A percentile compares a stretch with the other conserved stretches of the same genome.
Conservation (phyloP, 1,140 invertebrate genomes). For the Chironomus striatipennis region DNA sequence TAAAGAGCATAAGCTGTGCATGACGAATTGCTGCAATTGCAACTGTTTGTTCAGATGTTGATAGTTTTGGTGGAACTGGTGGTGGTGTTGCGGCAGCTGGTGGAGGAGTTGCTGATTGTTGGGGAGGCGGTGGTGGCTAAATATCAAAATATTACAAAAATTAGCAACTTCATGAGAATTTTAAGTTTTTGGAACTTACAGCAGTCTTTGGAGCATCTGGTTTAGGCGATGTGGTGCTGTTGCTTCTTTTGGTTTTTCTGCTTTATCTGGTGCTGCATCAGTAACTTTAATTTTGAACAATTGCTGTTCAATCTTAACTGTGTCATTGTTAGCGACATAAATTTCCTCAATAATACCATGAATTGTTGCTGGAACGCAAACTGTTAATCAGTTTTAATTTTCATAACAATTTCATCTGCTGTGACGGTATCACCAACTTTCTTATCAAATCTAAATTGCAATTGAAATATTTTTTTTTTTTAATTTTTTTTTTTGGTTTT, state of each 20-base stretch:
- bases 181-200: slow-evolving; percentile 26
- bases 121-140: slow-evolving; percentile 31
- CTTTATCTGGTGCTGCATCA: slow-evolving; percentile 44
- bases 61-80: slow-evolving; percentile 44
- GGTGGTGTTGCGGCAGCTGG: slow-evolving; percentile 41
- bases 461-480: too few relatives aligned
- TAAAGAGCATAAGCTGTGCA: slow-evolving; percentile 84
- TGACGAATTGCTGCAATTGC: slow-evolving; percentile 70
- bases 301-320: slow-evolving; percentile 78
- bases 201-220: slow-evolving; percentile 38
- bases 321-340: slow-evolving; percentile 80
- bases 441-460: slow-evolving; percentile 52
- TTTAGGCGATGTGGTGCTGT: slow-evolving; percentile 39
- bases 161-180: slow-evolving; percentile 6
- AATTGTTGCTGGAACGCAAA: slow-evolving; percentile 83
- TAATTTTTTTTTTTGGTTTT: too few relatives aligned
- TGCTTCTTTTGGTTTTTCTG: slow-evolving; percentile 44
- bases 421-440: slow-evolving; percentile 84
- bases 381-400: slow-evolving; percentile 99
- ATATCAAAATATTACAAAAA: slow-evolving; percentile 24
- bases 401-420: slow-evolving; percentile 90
- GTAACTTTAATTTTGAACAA: slow-evolving; percentile 69
- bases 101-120: slow-evolving; percentile 38
- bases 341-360: slow-evolving; percentile 80
- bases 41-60: slow-evolving; percentile 57